Base-by-base conservation (phyloP, 1,140 invertebrate genomes). In the Lepidurus apus region DNA sequence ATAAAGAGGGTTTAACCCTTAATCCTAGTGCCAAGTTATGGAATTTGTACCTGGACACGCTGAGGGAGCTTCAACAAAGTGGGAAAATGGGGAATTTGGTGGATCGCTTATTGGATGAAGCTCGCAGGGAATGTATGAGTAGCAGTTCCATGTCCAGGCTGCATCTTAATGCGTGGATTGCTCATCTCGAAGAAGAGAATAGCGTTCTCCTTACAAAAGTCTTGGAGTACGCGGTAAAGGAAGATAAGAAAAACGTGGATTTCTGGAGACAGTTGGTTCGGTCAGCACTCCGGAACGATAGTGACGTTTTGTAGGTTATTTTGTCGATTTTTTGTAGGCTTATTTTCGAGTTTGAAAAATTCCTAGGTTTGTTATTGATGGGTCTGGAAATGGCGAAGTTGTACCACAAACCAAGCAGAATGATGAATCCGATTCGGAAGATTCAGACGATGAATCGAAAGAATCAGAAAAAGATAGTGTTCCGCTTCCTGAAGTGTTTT, bases 21-120 rank as follows among this genome's bases (percentile, higher is more conserved):
- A 83, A 90, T 78, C 84, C 88, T 80, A 86, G 85, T 77, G 84
- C 87, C 83, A 84, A 88, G 82, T 88, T 89, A 83, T 89, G 87
- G 87, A 84, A 85, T 1, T 80, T 86, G 1, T 89, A 88, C 80
- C 83, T 89, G 74, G 84, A 88, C 42, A 86, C 84, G 75, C 82
- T 89, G 77, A 76, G 87, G 34, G 87, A 88, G 81, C 83, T 88
- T 10, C 86, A 86, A n/a, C 75, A 77, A 77, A 77, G 77, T 43
- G 78, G 43, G 0, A 73, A 65, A 65, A 65, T 65, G 53, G 17
- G 17, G 6, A 65, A 21, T 65, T 65, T 65, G 53, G 53, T 65
- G 7, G 13, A 65, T 21, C 8, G 9, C 7, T 65, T 65, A 17
- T 65, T 65, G 13, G n/a, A 65, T 65, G 53, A 9, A 65, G 53